Evolutionary conservation across 2,113 vertebrate genomes (phyloP), one percentile per base, ranked within the genome.

Genomic region (Burhinus bistriatus): DNA sequence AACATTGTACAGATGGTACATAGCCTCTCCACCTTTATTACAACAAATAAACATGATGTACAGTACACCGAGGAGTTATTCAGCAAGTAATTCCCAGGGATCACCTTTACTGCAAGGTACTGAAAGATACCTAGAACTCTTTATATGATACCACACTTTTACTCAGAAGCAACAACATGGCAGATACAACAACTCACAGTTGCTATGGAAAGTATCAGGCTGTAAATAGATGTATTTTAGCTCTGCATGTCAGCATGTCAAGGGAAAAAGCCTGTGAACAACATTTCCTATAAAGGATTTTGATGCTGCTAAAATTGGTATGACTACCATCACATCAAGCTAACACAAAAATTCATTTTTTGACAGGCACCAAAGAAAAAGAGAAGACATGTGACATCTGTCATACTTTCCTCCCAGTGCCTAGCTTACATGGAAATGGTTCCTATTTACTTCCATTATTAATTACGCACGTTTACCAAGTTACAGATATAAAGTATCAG

Each of bases 41-140:
- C 59, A 88, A 88, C 77, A 72, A 91, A 93, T 83, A 65, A 83
- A 95, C 83, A 29, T 88, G 27, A 93, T 61, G 59, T 62, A 78
- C 68, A 83, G 52, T 12, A 26, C 69, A 49, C 27, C 3, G 2
- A 86, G 94, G 66, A 79, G 75, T 17, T 89, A 44, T 25, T 80
- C 78, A 87, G 61, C 71, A 54, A 82, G 62, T 68, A 93, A 51
- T 87, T 90, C 69, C 94, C 90, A 90, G 64, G 49, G 22, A 91
- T 26, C 72, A 62, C 92, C 79, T 84, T 76, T 65, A 72, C 78
- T 82, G 65, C 62, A 38, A 14, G 11, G 54, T 51, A 68, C 57
- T 62, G 40, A 71, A 90, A 80, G 36, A 7, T 13, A 61, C 4
- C 86, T 51, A 55, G 36, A 81, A 84, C 34, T 82, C 55, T 73